Conservation (phyloP, 1,140 invertebrate genomes). For the Venustaconcha ellipsiformis region DNA sequence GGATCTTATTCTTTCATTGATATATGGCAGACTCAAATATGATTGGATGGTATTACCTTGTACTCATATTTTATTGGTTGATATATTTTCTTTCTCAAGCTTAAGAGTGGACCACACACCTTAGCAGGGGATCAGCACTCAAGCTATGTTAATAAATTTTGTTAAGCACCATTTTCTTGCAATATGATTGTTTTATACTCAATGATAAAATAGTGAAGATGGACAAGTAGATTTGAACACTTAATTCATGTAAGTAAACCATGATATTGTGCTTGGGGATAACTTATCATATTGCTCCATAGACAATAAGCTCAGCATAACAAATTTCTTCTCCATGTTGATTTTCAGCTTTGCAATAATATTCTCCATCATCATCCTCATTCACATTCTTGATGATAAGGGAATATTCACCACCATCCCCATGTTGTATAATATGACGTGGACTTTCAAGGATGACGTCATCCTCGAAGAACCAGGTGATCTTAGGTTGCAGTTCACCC, state of each 20-base stretch:
- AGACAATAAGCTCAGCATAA: conserved; percentile 62
- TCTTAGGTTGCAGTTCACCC: conserved; percentile 60
- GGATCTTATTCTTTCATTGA: conserved; percentile 5
- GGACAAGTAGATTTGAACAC: background rate
- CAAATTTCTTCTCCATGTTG: conserved; percentile 86
- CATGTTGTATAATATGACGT: conserved; percentile 37
- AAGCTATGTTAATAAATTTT: background rate
- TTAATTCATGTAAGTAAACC: conserved; percentile 11
- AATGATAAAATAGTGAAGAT: conserved; percentile 9
- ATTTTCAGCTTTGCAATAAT: conserved; percentile 89
- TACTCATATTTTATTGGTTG: conserved; percentile 1
- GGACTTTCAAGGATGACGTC: conserved; percentile 38
- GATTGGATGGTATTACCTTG: conserved; percentile 23
- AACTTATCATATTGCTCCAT: conserved; percentile 36
- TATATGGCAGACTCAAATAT: conserved; percentile 24
- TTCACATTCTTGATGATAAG: conserved; percentile 80
- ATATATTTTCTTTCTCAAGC: conserved; percentile 19
- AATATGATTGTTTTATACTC: background rate
- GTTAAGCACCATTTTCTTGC: background rate
- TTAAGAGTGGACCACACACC: conserved; percentile 11
- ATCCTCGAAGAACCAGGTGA: conserved; percentile 68
- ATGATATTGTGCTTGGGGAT: conserved; percentile 7
- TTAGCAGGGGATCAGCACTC: conserved; percentile 1
- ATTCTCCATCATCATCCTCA: conserved; percentile 85
- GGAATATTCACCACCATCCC: conserved; percentile 42